Base-by-base conservation (phyloP, 2,888 invertebrate species). In the Dioctria rufipes region DNA sequence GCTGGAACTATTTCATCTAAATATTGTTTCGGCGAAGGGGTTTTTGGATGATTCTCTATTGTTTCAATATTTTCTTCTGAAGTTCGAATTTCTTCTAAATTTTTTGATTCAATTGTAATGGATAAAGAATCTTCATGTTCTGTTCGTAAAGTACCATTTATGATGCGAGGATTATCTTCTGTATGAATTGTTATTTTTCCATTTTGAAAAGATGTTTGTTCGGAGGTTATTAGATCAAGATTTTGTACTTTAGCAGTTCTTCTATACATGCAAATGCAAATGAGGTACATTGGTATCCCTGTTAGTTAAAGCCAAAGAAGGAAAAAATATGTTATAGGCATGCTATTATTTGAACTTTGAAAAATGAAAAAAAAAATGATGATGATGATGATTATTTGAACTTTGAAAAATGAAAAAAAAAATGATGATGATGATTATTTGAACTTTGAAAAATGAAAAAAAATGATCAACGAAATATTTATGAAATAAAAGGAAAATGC, bases 201-300 rank as follows among this genome's bases (percentile, higher is more conserved):
- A 49, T 80, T 71, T 69, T 60, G 11, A 61, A 9, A 46, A 25
- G 39, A 39, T 9, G 46, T 39, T 49, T 49, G 46, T 6, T 63
- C 43, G 25, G 5, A 25, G 40, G 58, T 11, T 39, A 69, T 40
- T 54, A 67, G 5, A 5, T 73, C 69, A 11, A 73, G 25, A 40
- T 75, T 81, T 8, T 37, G n/a, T 3, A 63, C 51, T 63, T 81
- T 78, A 46, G 66, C 80, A 39, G 66, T 81, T 80, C 84, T 85
- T 81, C 85, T 86, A 83, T 87, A 85, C 82, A 87, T 84, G 84
- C 85, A 87, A 85, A 86, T 85, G 85, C 86, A 87, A 85, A 86
- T 86, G 82, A 88, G 82, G 82, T 86, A 87, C 81, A 87, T 85
- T 81, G 87, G 87, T 9, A 87, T 79, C 81, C 88, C 88, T 88